Evolutionary conservation across 2,888 invertebrate species (phyloP).

Genomic region (Agrilus cyanescens): DNA sequence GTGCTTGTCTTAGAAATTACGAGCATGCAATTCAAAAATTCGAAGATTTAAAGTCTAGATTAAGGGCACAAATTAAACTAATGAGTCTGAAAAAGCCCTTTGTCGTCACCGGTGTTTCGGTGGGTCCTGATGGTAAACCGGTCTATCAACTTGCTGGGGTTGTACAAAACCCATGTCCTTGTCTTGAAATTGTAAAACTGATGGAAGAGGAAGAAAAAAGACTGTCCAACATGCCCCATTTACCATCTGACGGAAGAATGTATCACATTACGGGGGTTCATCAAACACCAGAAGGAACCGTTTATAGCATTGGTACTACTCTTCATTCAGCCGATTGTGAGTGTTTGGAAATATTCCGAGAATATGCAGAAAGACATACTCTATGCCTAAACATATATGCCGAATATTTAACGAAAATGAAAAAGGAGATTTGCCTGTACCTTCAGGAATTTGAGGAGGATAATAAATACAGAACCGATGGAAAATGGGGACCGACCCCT

Average conservation of each 20-base stretch:
- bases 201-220: conserved; percentile 18
- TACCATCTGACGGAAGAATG: conserved; percentile 22
- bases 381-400: conserved; percentile 22
- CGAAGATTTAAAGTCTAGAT: conserved; percentile 12
- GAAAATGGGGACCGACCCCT: background rate
- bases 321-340: conserved; percentile 22
- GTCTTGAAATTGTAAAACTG: conserved; percentile 8
- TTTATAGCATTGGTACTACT: conserved; percentile 24
- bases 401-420: conserved; percentile 18
- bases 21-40: conserved; percentile 14
- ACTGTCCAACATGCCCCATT: conserved; percentile 22
- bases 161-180: conserved; percentile 4
- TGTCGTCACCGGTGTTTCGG: conserved; percentile 17
- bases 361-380: conserved; percentile 23
- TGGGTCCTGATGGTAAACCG: conserved; percentile 20
- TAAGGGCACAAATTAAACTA: conserved; percentile 12
- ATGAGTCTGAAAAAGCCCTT: conserved; percentile 10
- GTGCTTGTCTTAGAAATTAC: conserved; percentile 21
- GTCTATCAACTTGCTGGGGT: conserved; percentile 19
- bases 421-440: conserved; percentile 17
- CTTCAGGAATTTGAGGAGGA: conserved; percentile 13
- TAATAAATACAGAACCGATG: background rate
- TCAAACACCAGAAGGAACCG: conserved; percentile 25
- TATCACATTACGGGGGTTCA: conserved; percentile 27
- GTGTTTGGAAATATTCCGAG: conserved; percentile 25